A percentile compares a stretch with the other conserved stretches of the same genome.
These are phyloP conservation scores for Abrostola tripartita DNA, from an alignment of 2,888 invertebrate genomes.

Conservation along the genomic window DNA sequence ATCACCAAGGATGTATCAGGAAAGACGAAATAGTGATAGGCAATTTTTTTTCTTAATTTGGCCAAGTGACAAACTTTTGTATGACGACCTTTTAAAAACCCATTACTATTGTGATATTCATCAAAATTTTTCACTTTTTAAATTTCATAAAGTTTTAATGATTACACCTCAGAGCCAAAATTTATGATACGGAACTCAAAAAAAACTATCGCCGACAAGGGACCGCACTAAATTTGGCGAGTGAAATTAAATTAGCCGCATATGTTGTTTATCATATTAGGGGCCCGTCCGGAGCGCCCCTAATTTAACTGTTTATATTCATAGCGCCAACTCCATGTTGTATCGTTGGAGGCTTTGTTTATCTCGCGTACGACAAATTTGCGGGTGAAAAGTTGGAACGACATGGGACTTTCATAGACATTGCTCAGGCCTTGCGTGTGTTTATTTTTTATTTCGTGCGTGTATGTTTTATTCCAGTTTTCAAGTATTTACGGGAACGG, in stretches of 20 bases:
- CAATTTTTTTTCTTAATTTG: too few relatives aligned
- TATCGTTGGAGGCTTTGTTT: constrained; percentile 76
- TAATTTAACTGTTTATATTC: constrained; percentile 87
- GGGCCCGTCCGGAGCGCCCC: constrained; percentile 57
- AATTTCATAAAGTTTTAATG: neutral
- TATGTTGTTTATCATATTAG: constrained; percentile 78
- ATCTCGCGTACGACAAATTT: constrained; percentile 80
- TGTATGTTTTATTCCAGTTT: constrained; percentile 25
- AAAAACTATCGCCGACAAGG: constrained; percentile 60
- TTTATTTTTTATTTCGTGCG: constrained; percentile 32
- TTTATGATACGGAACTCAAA: constrained; percentile 29
- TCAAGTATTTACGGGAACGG: neutral
- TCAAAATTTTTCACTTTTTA: neutral
- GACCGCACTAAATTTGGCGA: constrained; percentile 68
- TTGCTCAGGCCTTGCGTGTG: constrained; percentile 13
- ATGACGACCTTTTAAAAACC: too few relatives aligned
- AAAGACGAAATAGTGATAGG: too few relatives aligned
- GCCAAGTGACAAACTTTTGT: too few relatives aligned
- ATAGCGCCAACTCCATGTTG: constrained; percentile 73
- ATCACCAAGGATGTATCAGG: too few relatives aligned
- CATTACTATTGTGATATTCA: too few relatives aligned
- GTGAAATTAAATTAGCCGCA: constrained; percentile 81
- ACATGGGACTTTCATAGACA: constrained; percentile 44
- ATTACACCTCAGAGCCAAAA: neutral
- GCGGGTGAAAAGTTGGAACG: constrained; percentile 72